These are phyloP conservation scores for Paraescarpia echinospica DNA, from an alignment of 1,140 invertebrate species.

Conservation along the genomic window DNA sequence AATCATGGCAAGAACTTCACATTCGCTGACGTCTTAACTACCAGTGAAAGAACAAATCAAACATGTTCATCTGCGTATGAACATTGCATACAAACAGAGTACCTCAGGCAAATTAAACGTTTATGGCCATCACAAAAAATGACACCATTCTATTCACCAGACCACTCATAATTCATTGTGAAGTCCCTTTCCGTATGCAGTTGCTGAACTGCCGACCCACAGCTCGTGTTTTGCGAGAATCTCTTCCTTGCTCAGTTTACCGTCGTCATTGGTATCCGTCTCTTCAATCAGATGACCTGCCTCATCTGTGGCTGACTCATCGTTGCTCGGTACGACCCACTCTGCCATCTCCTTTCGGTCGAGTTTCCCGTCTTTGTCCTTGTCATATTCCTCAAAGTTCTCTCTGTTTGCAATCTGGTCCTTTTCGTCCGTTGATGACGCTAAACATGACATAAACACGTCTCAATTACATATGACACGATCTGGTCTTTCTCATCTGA, in stretches of 20 bases:
- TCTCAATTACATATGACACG: background rate
- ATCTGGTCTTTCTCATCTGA: no score
- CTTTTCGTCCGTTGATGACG: background rate
- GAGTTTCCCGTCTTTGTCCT: conserved; percentile 81
- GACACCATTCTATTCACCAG: background rate
- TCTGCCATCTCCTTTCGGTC: conserved; percentile 77
- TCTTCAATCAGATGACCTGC: conserved; percentile 85
- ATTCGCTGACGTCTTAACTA: background rate
- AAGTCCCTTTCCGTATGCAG: background rate
- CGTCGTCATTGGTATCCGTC: conserved; percentile 87
- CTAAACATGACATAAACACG: background rate
- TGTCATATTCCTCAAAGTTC: conserved; percentile 89
- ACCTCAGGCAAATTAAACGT: background rate
- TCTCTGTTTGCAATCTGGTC: conserved; percentile 55
- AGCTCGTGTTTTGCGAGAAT: conserved; percentile 84
- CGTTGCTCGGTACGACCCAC: conserved; percentile 91
- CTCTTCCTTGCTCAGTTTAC: conserved; percentile 80
- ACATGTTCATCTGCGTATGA: background rate
- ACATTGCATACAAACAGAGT: background rate
- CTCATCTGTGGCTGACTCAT: conserved; percentile 87
- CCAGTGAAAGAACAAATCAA: background rate
- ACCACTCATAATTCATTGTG: background rate
- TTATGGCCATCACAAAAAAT: background rate
- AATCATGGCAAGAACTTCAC: background rate
- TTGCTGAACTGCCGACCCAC: conserved; percentile 92